Evolutionary conservation across 1,140 invertebrate genomes (phyloP), one percentile per base, ranked within the genome.

Genomic region (Drosophila guanche): DNA sequence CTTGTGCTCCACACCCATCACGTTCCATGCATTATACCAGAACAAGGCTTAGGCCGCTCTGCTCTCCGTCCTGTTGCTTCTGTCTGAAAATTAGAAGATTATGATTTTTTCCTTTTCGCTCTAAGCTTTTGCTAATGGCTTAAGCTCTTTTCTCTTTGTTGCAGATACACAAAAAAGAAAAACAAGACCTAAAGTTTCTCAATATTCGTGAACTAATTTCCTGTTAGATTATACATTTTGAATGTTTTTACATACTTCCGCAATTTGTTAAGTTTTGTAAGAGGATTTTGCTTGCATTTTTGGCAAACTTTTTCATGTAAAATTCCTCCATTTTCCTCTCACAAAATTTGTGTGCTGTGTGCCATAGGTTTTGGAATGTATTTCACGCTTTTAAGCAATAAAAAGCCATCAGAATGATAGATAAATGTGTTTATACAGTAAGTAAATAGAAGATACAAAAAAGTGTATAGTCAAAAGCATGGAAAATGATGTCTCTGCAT

Each of bases 41-140:
- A 12, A 37, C 33, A 37, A 37, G 33, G 33, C 69, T 56, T 52
- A 58, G 25, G 40, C 60, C 51, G 25, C 29, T 56, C 20, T 47
- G 14, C 5, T 20, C 6, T 16, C 14, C 20, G 29, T 27, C 20
- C 45, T 52, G 56, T 53, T 40, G 45, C 50, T 33, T 20, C 16
- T 25, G 46, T 68, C 58, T 56, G 25, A 86, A 81, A 81, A 86
- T 85, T 80, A 86, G 63, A 66, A 74, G 81, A 85, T 81, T 85
- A 85, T 86, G 81, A 86, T 81, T 85, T 77, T 70, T 77, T 73
- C 60, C 57, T 51, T 56, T 51, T 59, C 27, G 20, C 45, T 55
- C 50, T 86, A 81, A 86, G 81, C 81, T 54, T 37, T 27, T 46
- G 63, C 77, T 86, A 85, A 85, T 85, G 81, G 77, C 69, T 81